A percentile compares a stretch with the other conserved stretches of the same genome.
Conservation (phyloP, 2,113 vertebrate genomes). For the Nycticebus coucang region DNA sequence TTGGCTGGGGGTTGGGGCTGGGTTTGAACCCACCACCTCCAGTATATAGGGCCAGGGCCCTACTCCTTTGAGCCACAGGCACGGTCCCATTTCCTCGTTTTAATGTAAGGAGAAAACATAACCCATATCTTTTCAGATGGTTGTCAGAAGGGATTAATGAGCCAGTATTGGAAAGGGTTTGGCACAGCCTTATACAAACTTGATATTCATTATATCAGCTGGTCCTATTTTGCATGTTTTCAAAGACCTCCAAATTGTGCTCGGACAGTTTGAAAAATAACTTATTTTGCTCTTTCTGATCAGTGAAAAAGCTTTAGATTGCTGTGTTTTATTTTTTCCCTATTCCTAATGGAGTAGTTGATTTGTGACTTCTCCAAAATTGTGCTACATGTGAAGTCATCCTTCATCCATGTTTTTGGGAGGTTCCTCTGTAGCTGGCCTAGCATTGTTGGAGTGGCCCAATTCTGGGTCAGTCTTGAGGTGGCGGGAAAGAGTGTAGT, state of each 20-base stretch:
- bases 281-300: constrained; percentile 3
- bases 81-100: not conserved
- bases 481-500: not conserved
- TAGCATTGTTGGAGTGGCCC: constrained; percentile 49
- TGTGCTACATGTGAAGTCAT: not conserved
- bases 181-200: constrained; percentile 23
- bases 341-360: not conserved
- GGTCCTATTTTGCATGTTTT: not conserved
- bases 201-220: not conserved
- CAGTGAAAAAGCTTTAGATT: constrained; percentile 44
- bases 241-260: not conserved
- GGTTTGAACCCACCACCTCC: too few relatives aligned
- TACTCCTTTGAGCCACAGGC: too few relatives aligned
- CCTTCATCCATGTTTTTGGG: not conserved
- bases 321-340: not conserved
- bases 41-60: too few relatives aligned
- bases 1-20: too few relatives aligned
- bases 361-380: not conserved
- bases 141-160: constrained; percentile 14
- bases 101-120: constrained; percentile 30
- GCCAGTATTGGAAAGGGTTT: constrained; percentile 14
- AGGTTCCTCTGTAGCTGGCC: constrained; percentile 23
- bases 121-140: not conserved
- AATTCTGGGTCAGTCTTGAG: constrained; percentile 70
- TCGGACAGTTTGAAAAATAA: constrained; percentile 34